Evolutionary conservation across 2,113 vertebrate genomes (phyloP).

Genomic region (Odocoileus hemionus): DNA sequence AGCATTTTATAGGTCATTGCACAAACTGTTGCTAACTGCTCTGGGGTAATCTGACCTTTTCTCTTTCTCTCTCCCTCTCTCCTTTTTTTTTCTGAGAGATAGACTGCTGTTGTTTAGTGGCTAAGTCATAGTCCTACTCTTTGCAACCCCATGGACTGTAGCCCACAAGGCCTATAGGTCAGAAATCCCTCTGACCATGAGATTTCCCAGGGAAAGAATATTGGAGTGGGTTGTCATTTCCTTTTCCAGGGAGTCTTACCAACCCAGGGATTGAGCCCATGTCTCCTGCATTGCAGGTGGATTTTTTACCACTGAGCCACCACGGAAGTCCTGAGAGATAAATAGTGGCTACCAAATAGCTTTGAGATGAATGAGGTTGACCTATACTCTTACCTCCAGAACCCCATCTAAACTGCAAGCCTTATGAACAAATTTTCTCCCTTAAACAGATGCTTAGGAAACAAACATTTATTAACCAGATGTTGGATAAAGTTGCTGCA

Average conservation of each 20-base stretch:
- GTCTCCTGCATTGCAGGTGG: not conserved
- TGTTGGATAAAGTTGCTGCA: not conserved
- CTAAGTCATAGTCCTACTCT: not conserved
- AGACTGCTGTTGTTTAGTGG: not conserved
- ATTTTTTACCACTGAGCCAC: not conserved
- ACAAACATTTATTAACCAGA: not conserved
- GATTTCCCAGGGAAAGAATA: not conserved
- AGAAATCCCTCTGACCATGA: not conserved
- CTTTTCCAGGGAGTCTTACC: not conserved
- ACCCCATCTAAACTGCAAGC: not conserved
- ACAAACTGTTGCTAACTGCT: not conserved
- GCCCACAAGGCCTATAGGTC: not conserved
- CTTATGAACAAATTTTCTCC: not conserved
- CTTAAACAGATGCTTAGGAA: not conserved
- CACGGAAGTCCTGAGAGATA: not conserved
- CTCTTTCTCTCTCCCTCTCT: not conserved
- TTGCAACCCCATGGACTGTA: not conserved
- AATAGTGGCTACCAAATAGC: not conserved
- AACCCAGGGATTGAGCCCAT: not conserved
- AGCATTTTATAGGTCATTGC: not conserved
- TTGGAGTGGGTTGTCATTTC: not conserved
- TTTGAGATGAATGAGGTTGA: not conserved
- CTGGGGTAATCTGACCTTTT: not conserved
- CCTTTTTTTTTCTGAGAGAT: not conserved
- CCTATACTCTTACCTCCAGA: fast-evolving